Conservation (phyloP, 2,113 vertebrate genomes). For the Mobula hypostoma region DNA sequence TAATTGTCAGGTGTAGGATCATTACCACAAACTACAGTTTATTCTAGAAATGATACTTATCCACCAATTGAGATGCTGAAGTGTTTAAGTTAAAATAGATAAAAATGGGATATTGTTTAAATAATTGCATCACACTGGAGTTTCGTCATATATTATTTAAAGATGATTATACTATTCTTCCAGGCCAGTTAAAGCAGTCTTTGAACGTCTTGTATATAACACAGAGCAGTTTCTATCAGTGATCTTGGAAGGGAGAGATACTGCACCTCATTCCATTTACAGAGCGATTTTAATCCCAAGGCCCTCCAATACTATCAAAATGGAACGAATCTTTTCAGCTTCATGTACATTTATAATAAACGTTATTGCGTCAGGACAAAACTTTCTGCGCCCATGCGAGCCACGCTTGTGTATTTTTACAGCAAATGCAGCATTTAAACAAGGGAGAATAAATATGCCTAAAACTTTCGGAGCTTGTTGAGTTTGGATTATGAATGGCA, state of each 20-base stretch:
- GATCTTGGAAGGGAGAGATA: neutral
- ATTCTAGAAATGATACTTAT: neutral
- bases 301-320: neutral
- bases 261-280: neutral
- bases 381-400: neutral
- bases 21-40: neutral
- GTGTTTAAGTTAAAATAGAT: neutral
- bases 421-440: neutral
- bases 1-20: neutral
- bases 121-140: neutral
- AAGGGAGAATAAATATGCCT: neutral
- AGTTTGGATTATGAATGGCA: neutral
- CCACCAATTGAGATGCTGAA: neutral
- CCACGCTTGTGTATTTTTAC: neutral
- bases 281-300: neutral
- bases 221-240: neutral
- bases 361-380: neutral
- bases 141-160: neutral
- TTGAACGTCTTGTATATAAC: neutral
- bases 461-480: slow-evolving; percentile 32
- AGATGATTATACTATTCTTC: neutral
- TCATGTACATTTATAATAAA: neutral
- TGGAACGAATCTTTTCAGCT: neutral
- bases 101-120: neutral
- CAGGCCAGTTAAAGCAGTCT: neutral